A percentile compares a stretch with the other conserved stretches of the same genome.
These are phyloP conservation scores for Potorous gilbertii DNA, from an alignment of 2,797 vertebrate species.

Conservation along the genomic window DNA sequence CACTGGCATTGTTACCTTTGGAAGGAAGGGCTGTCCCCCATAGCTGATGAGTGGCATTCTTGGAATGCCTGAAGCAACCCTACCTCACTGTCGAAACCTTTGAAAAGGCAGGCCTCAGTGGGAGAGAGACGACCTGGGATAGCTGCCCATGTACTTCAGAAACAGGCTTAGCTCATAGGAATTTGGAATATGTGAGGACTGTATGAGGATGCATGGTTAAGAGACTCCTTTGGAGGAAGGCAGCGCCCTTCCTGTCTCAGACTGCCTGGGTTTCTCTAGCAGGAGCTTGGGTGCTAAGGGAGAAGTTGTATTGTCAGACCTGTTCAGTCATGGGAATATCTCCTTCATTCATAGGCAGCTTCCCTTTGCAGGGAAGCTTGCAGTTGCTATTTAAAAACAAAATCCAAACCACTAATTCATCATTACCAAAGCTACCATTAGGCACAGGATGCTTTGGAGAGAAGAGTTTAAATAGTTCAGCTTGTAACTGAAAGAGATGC, in stretches of 20 bases:
- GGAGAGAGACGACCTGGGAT: neutral
- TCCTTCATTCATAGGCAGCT: neutral
- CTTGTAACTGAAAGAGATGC: conserved; percentile 44
- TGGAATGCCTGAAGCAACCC: neutral
- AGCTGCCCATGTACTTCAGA: too few relatives aligned
- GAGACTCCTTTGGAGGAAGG: neutral
- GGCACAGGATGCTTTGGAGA: conserved; percentile 53
- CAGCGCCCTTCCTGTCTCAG: neutral
- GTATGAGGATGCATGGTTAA: neutral
- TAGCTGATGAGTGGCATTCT: neutral
- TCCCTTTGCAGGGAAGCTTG: conserved; percentile 58
- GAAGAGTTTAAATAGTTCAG: conserved; percentile 65
- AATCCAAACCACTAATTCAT: conserved; percentile 43
- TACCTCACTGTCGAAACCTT: neutral
- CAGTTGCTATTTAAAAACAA: conserved; percentile 39
- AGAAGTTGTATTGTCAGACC: neutral
- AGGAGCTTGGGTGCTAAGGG: neutral
- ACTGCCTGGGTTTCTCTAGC: neutral
- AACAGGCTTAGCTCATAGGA: neutral
- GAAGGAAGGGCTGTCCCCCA: neutral
- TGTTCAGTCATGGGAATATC: conserved; percentile 29
- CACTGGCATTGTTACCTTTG: neutral
- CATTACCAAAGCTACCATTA: conserved; percentile 57
- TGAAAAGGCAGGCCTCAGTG: neutral
- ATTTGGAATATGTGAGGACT: neutral